Evolutionary conservation across 2,888 invertebrate species (phyloP).

Genomic region (Amiota minor): DNA sequence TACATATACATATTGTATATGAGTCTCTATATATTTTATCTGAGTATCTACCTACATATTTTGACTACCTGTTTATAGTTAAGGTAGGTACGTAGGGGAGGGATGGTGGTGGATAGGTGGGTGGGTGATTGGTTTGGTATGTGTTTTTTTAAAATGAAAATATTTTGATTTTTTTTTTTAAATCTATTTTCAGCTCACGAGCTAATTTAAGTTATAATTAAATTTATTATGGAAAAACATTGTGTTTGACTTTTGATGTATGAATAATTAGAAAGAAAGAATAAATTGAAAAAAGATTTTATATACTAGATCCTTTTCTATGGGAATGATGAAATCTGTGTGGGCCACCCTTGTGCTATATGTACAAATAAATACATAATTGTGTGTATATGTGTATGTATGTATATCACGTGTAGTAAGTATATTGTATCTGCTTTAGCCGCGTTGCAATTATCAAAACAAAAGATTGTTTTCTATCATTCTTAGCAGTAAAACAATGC

Average conservation of each 20-base stretch:
- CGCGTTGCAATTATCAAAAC: background rate
- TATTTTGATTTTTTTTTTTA: background rate
- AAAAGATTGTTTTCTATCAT: slow-evolving; percentile 8
- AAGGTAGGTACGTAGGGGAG: too few relatives aligned
- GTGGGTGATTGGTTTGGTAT: background rate
- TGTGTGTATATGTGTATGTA: background rate
- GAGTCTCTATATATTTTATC: too few relatives aligned
- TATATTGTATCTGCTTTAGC: too few relatives aligned
- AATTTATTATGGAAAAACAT: background rate
- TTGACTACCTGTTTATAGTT: too few relatives aligned
- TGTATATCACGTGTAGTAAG: slow-evolving; percentile 1
- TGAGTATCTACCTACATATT: too few relatives aligned
- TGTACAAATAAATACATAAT: background rate
- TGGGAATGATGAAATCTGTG: background rate
- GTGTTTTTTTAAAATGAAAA: slow-evolving; percentile 6
- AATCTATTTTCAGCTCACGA: slow-evolving; percentile 4
- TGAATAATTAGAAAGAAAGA: background rate
- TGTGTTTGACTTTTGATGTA: background rate
- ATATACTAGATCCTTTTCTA: too few relatives aligned
- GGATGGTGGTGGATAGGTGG: too few relatives aligned
- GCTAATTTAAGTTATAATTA: background rate
- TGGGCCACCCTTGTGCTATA: background rate
- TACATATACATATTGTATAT: too few relatives aligned
- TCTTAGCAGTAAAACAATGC: slow-evolving; percentile 15
- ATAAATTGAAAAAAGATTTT: background rate